phyloP scores from a whole-genome alignment of 2,797 vertebrate species.

The Spinibarbus caldwelli region DNA sequence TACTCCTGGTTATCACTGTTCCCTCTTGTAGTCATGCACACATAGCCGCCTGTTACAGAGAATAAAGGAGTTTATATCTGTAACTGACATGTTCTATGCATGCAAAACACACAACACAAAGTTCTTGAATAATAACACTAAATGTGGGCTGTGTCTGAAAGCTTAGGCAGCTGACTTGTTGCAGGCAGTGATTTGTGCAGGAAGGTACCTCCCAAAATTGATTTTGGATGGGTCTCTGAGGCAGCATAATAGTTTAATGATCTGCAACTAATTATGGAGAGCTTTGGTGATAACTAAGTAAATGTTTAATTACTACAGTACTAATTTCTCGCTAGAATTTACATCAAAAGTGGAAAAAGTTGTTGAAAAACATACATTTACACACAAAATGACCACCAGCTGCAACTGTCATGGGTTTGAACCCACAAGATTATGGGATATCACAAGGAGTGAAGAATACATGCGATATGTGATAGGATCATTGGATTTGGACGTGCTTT shows the following conservation, averaged over 20 bases:
- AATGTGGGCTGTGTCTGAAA: neutral
- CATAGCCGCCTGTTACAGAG: slow-evolving; percentile 79
- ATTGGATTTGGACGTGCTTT: neutral
- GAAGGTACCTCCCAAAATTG: no score
- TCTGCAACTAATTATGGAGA: neutral
- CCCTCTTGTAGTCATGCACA: slow-evolving; percentile 89
- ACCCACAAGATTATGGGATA: neutral
- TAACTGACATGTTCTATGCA: neutral
- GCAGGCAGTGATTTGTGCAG: neutral
- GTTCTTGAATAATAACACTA: neutral
- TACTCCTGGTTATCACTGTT: slow-evolving; percentile 81
- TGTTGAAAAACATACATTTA: neutral
- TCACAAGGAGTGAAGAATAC: neutral
- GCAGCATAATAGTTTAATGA: neutral
- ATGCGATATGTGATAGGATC: neutral
- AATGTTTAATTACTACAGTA: neutral
- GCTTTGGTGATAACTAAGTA: neutral
- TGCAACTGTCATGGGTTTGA: neutral
- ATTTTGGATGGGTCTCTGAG: neutral
- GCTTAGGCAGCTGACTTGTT: neutral
- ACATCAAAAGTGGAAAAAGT: no score
- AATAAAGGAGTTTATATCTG: neutral
- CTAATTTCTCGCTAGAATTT: neutral
- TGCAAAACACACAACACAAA: neutral
- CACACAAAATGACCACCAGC: neutral